Percentiles rank a stretch among this genome's conserved stretches.
Conservation (phyloP, 2,888 invertebrate genomes). For the Lasioglossum villosulum region DNA sequence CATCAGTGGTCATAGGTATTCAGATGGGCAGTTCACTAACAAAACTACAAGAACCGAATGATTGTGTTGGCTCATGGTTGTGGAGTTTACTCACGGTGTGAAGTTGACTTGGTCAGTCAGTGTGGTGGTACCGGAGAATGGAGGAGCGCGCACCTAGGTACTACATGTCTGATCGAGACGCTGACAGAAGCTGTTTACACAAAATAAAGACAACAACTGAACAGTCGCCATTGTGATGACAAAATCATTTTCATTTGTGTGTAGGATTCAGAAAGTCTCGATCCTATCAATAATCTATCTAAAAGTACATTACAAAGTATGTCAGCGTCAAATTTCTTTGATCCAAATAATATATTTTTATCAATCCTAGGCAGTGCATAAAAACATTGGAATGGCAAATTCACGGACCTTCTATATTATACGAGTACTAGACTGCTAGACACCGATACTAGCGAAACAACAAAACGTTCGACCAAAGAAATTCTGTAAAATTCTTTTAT, state of each 20-base stretch:
- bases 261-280: slow-evolving; percentile 73
- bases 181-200: slow-evolving; percentile 84
- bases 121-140: slow-evolving; percentile 83
- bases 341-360: slow-evolving; percentile 54
- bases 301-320: slow-evolving; percentile 63
- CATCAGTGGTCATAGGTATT: slow-evolving; percentile 74
- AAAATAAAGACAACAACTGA: slow-evolving; percentile 84
- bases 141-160: slow-evolving; percentile 83
- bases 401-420: slow-evolving; percentile 61
- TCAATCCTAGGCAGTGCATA: slow-evolving; percentile 61
- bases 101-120: slow-evolving; percentile 82
- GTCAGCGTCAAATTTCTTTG: slow-evolving; percentile 73
- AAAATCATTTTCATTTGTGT: slow-evolving; percentile 74
- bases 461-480: not conserved
- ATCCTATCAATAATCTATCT: slow-evolving; percentile 70
- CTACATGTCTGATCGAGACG: slow-evolving; percentile 84
- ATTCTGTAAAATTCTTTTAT: not conserved
- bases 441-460: slow-evolving; percentile 26
- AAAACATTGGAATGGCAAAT: slow-evolving; percentile 53
- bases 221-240: slow-evolving; percentile 81
- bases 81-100: slow-evolving; percentile 84
- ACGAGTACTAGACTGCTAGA: slow-evolving; percentile 67
- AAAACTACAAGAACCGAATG: slow-evolving; percentile 79
- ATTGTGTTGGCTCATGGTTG: slow-evolving; percentile 80
- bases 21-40: slow-evolving; percentile 75